A percentile compares a stretch with the other conserved stretches of the same genome.
phyloP scores from a whole-genome alignment of 1,140 invertebrate species.

The Trachymyrmex septentrionalis region DNA sequence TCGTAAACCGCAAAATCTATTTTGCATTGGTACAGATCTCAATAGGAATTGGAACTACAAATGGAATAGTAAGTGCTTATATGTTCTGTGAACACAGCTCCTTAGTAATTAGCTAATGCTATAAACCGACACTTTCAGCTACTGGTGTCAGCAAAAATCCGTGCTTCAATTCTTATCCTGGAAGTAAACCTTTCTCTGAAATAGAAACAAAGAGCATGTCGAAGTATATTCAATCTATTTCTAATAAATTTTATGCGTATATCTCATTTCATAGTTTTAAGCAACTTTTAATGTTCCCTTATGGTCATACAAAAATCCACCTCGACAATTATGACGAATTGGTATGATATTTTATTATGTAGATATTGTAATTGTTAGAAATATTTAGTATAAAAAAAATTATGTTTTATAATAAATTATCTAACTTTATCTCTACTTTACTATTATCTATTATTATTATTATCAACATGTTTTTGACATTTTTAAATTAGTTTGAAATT shows the following conservation, averaged over 20 bases:
- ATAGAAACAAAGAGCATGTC: background rate
- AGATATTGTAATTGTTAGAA: no score
- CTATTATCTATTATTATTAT: no score
- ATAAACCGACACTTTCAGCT: background rate
- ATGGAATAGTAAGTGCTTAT: slow-evolving; percentile 2
- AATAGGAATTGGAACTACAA: slow-evolving; percentile 9
- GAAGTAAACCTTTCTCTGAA: background rate
- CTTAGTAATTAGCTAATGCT: background rate
- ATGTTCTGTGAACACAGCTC: background rate
- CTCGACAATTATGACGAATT: background rate
- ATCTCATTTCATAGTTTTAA: slow-evolving; percentile 7
- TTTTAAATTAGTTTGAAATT: no score
- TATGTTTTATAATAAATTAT: no score
- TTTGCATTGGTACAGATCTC: background rate
- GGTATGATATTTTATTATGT: background rate
- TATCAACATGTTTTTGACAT: no score
- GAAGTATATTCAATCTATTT: background rate
- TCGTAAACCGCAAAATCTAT: background rate
- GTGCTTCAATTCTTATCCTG: background rate
- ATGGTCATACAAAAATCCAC: background rate
- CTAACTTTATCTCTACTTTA: no score
- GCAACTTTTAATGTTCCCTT: background rate
- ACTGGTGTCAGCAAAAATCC: background rate
- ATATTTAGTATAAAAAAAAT: no score
- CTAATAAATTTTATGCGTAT: background rate